Conservation (phyloP, 2,888 invertebrate genomes). For the Anagyrus pseudococci region DNA sequence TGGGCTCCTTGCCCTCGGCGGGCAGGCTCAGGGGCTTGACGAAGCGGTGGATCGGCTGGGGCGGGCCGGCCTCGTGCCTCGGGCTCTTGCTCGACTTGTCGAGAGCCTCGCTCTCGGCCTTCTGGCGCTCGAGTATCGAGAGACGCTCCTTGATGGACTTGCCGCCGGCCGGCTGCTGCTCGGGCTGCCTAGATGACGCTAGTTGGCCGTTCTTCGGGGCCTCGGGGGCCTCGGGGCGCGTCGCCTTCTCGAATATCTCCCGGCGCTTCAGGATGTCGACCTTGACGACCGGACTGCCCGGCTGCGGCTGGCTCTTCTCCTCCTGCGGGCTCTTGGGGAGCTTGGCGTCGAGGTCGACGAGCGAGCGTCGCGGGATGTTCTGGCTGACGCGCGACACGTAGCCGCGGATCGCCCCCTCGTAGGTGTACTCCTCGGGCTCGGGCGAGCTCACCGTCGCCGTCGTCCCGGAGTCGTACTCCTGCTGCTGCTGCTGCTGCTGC, state of each 20-base stretch:
- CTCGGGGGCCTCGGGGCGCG: slow-evolving; percentile 51
- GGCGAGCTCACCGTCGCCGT: slow-evolving; percentile 74
- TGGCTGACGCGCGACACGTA: slow-evolving; percentile 77
- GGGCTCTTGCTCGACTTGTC: slow-evolving; percentile 53
- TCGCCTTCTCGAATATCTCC: slow-evolving; percentile 80
- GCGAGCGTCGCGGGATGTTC: slow-evolving; percentile 57
- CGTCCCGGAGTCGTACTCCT: slow-evolving; percentile 73
- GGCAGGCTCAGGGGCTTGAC: slow-evolving; percentile 61
- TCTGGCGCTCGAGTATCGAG: slow-evolving; percentile 73
- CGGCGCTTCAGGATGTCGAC: slow-evolving; percentile 82
- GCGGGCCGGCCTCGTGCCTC: slow-evolving; percentile 69
- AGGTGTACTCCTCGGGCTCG: slow-evolving; percentile 82
- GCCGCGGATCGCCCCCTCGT: slow-evolving; percentile 86
- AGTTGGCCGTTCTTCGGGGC: slow-evolving; percentile 53
- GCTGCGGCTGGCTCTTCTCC: slow-evolving; percentile 53
- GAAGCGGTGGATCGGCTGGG: slow-evolving; percentile 71
- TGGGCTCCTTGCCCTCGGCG: slow-evolving; percentile 45
- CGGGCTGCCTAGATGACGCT: slow-evolving; percentile 43
- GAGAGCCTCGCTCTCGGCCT: slow-evolving; percentile 63
- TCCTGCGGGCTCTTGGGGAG: slow-evolving; percentile 61
- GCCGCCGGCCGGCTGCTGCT: slow-evolving; percentile 64
- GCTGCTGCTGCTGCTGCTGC: slow-evolving; percentile 27
- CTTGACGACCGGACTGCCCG: slow-evolving; percentile 68
- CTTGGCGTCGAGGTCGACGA: slow-evolving; percentile 49
- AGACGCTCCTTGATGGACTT: slow-evolving; percentile 78